phyloP scores from a whole-genome alignment of 2,113 vertebrate species.

The Sardina pilchardus region DNA sequence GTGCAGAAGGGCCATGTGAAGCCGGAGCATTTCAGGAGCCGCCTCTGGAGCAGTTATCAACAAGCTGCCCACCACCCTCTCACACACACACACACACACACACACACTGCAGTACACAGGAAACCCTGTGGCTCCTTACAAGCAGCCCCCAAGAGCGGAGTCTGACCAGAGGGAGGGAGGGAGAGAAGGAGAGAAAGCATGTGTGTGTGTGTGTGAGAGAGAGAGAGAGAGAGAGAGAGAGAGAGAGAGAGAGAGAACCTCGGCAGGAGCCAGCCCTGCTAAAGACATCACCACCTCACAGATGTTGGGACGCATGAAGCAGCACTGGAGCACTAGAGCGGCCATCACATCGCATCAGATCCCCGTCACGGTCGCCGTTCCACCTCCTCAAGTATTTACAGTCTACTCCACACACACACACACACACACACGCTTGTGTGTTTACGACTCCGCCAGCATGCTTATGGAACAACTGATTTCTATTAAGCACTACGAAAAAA shows the following conservation, averaged over 20 bases:
- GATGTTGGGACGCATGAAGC: background rate
- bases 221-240: background rate
- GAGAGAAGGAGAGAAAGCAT: no score
- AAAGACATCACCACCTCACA: background rate
- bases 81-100: slow-evolving; percentile 21
- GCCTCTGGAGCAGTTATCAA: slow-evolving; percentile 36
- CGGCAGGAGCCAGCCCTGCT: background rate
- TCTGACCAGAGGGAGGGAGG: background rate
- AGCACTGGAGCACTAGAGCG: background rate
- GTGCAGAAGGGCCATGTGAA: slow-evolving; percentile 59
- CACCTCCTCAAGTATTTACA: background rate
- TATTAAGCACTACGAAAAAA: background rate
- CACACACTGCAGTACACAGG: background rate
- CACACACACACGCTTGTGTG: background rate
- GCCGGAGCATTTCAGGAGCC: slow-evolving; percentile 23
- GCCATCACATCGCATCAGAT: background rate
- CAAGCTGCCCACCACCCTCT: background rate
- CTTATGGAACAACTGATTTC: background rate
- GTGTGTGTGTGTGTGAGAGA: background rate
- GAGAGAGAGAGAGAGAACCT: background rate
- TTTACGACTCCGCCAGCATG: background rate
- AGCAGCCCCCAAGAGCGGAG: background rate
- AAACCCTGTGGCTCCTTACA: background rate
- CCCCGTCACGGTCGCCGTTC: background rate
- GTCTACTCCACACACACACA: slow-evolving; percentile 5